Evolutionary conservation across 2,113 vertebrate species (phyloP), one percentile per base, ranked within the genome.

Genomic region (Dipodomys ordii): DNA sequence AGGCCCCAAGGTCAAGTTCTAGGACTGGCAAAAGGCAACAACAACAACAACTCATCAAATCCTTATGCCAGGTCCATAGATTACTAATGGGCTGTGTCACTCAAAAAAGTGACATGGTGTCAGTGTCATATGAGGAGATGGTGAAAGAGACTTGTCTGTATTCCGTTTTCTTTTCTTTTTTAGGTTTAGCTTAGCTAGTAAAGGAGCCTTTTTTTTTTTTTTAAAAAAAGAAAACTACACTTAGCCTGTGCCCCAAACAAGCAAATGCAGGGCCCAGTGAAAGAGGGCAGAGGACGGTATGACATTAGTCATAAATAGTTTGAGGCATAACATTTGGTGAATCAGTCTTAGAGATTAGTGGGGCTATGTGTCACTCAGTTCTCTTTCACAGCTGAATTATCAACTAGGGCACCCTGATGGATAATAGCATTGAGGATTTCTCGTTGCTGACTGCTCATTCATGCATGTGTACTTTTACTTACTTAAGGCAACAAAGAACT

Each of bases 301-400:
- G 92, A 74, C 72, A 90, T 94, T 90, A 82, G 18, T 65, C n/a
- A 39, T 74, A 69, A 78, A 28, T 94, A 22, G 11, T 72, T 65
- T 84, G 80, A 90, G 83, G 71, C n/a, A 2, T 68, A 44, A 28
- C 73, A 30, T 95, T 93, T 90, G 22, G 78, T 83, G 68, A 82
- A 57, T 88, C 80, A 49, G 53, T 86, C 35, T 77, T 81, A 18
- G 23, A 39, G 90, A 88, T 69, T 64, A 65, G 64, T 23, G 62
- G 46, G 64, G 23, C 57, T 35, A 76, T 87, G 19, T 79, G 57
- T 84, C 83, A 20, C 28, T 82, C 71, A 77, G 46, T 88, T 89
- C 27, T 69, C 49, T 71, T 82, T 93, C 82, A 79, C 35, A 88
- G 79, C 49, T 46, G 60, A 91, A 27, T 87, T 85, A 49, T 44